These are phyloP conservation scores for Sclerurus mexicanus DNA, from an alignment of 2,113 vertebrate species.

Conservation along the genomic window DNA sequence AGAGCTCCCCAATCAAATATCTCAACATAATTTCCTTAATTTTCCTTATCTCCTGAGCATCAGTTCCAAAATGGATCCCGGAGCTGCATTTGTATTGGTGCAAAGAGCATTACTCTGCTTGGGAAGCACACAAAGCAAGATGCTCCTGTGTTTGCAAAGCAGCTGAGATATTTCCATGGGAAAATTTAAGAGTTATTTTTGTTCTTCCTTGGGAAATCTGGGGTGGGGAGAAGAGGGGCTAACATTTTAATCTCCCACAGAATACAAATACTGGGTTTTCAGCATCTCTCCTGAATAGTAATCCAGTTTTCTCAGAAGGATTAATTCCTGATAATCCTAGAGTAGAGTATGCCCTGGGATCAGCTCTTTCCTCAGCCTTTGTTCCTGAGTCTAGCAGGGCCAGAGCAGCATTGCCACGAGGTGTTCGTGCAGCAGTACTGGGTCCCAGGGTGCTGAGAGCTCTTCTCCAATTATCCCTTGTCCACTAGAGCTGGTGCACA, in stretches of 20 bases:
- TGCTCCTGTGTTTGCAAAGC: not conserved
- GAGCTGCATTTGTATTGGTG: not conserved
- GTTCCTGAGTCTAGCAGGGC: not conserved
- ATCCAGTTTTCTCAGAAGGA: not conserved
- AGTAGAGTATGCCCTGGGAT: not conserved
- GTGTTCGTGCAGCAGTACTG: not conserved
- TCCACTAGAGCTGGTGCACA: fast-evolving
- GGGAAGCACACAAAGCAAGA: not conserved
- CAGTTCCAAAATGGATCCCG: not conserved
- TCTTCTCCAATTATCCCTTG: not conserved
- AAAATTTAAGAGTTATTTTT: not conserved
- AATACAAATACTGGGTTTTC: not conserved
- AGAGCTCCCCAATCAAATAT: not conserved
- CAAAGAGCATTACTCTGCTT: not conserved
- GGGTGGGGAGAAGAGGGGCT: not conserved
- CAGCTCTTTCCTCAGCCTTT: not conserved
- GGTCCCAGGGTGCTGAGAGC: fast-evolving
- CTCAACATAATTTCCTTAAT: not conserved
- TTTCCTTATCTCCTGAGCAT: not conserved
- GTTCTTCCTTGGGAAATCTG: not conserved
- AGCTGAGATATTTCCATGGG: not conserved
- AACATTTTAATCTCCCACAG: not conserved
- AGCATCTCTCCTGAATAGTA: not conserved
- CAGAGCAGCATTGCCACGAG: not conserved
- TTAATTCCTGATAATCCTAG: not conserved